A percentile compares a stretch with the other conserved stretches of the same genome.
Conservation (phyloP, 2,113 vertebrate genomes). For the Rhagologus leucostigma region DNA sequence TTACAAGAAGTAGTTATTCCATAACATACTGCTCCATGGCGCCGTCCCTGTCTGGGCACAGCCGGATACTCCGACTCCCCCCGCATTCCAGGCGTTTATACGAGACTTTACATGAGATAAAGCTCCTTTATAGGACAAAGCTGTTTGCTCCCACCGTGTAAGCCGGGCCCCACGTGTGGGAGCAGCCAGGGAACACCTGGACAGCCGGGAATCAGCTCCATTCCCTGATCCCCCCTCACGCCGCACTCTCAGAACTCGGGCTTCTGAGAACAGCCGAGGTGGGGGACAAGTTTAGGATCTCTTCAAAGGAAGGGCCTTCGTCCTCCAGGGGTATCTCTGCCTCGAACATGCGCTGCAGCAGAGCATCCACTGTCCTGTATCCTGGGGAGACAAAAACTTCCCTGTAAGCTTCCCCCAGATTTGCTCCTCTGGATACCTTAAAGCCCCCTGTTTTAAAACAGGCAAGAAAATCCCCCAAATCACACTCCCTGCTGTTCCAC, state of each 20-base stretch:
- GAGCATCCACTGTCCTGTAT: slow-evolving; percentile 86
- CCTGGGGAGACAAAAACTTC: slow-evolving; percentile 56
- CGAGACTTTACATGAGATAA: neutral
- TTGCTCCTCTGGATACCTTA: neutral
- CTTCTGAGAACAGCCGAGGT: slow-evolving; percentile 27
- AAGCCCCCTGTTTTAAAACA: neutral
- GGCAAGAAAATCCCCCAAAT: neutral
- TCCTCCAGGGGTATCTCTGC: slow-evolving; percentile 84
- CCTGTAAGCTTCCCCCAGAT: neutral
- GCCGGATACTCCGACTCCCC: rapidly evolving
- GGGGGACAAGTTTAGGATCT: slow-evolving; percentile 65
- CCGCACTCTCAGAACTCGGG: rapidly evolving
- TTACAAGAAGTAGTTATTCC: neutral
- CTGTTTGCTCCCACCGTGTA: neutral
- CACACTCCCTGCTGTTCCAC: neutral
- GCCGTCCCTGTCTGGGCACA: neutral
- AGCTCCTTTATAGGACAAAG: neutral
- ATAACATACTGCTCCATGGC: neutral
- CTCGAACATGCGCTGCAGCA: slow-evolving; percentile 92
- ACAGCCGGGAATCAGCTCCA: neutral
- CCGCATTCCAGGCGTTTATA: neutral
- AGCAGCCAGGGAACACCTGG: neutral
- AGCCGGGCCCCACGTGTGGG: neutral
- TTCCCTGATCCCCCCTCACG: neutral
- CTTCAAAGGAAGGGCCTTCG: slow-evolving; percentile 70